Percentiles rank a stretch among this genome's conserved stretches.
phyloP scores from a whole-genome alignment of 2,113 vertebrate genomes.

The Thamnaconus septentrionalis region DNA sequence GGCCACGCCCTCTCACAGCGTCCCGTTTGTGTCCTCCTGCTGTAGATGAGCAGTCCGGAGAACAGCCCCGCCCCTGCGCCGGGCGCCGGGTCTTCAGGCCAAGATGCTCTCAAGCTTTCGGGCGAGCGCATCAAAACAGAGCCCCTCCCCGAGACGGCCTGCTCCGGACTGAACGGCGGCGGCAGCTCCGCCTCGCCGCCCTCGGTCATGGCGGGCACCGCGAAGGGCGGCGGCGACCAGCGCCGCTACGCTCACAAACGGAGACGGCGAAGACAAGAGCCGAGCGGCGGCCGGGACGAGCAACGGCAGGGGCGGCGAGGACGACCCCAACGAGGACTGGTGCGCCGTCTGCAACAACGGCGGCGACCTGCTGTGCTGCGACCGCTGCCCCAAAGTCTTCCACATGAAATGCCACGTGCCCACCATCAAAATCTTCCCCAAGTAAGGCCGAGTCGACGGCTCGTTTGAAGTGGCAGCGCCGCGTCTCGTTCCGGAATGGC shows the following conservation, averaged over 20 bases:
- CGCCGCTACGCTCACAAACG: constrained; percentile 55
- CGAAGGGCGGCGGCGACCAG: no score
- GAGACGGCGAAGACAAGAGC: constrained; percentile 21
- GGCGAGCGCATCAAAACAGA: constrained; percentile 90
- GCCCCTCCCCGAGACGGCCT: constrained; percentile 77
- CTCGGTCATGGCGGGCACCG: no score
- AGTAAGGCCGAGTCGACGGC: constrained; percentile 36
- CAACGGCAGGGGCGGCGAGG: constrained; percentile 78
- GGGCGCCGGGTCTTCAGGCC: constrained; percentile 78
- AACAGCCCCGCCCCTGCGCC: constrained; percentile 81
- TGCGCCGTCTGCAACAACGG: constrained; percentile 98
- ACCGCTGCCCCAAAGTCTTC: constrained; percentile 97
- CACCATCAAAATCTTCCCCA: constrained; percentile 75
- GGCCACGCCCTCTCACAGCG: no score
- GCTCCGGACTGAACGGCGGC: constrained; percentile 59
- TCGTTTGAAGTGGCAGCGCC: no score
- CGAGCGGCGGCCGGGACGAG: constrained; percentile 3
- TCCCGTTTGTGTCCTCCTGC: not conserved
- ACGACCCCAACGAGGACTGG: constrained; percentile 99
- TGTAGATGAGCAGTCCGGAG: constrained; percentile 93
- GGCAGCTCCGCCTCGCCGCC: no score
- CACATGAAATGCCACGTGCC: constrained; percentile 98
- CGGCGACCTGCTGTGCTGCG: constrained; percentile 94
- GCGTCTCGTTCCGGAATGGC: no score
- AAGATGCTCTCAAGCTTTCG: constrained; percentile 80